Conservation (phyloP, 1,140 invertebrate genomes). For the Drosophila insularis region DNA sequence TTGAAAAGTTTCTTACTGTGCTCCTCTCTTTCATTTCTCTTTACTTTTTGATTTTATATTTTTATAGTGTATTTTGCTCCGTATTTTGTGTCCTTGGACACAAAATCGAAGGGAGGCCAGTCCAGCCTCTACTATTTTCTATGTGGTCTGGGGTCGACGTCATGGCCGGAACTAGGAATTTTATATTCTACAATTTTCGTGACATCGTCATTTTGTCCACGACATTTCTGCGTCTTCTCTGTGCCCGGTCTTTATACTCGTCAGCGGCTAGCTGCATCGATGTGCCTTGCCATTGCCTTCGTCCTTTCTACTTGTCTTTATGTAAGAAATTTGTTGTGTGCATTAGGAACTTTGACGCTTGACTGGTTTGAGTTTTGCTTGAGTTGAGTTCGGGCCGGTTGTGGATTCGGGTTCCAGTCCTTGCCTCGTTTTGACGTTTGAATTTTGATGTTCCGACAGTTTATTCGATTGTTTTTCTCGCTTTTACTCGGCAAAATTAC, state of each 20-base stretch:
- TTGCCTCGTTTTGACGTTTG: slow-evolving; percentile 71
- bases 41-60: slow-evolving; percentile 51
- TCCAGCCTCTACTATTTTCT: slow-evolving; percentile 44
- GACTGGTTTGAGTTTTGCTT: slow-evolving; percentile 50
- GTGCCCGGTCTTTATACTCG: slow-evolving; percentile 30
- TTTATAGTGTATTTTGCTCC: slow-evolving; percentile 63
- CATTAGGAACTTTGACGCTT: slow-evolving; percentile 82
- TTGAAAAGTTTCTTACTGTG: slow-evolving; percentile 79
- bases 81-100: slow-evolving; percentile 58
- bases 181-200: slow-evolving; percentile 82
- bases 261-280: slow-evolving; percentile 60
- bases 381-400: not conserved
- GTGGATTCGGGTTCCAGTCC: slow-evolving; percentile 32
- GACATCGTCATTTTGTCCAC: slow-evolving; percentile 82
- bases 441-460: slow-evolving; percentile 80
- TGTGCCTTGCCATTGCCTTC: not conserved
- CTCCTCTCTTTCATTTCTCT: slow-evolving; percentile 2
- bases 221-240: slow-evolving; percentile 64
- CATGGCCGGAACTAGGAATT: slow-evolving; percentile 77
- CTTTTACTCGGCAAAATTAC: slow-evolving; percentile 72
- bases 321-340: slow-evolving; percentile 82
- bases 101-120: slow-evolving; percentile 66
- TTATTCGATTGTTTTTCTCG: slow-evolving; percentile 81
- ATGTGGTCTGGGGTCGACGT: slow-evolving; percentile 59
- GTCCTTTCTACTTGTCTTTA: slow-evolving; percentile 19